Percentiles rank a stretch among this genome's conserved stretches.
phyloP scores from a whole-genome alignment of 2,888 invertebrate genomes.

The Arge pagana region DNA sequence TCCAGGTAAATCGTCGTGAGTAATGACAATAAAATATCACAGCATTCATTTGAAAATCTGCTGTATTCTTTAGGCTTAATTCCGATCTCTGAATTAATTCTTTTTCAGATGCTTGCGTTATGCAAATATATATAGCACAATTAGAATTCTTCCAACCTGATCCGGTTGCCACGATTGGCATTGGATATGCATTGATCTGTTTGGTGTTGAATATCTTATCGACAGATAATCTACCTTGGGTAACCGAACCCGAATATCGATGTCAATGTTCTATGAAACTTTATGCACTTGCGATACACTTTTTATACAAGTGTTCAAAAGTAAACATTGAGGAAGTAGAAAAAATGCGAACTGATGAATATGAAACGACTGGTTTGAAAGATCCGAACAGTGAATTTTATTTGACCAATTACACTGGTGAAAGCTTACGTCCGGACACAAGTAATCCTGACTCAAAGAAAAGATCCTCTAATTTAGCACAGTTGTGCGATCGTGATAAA shows the following conservation, averaged over 20 bases:
- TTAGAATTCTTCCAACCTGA: constrained; percentile 45
- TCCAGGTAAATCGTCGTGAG: constrained; percentile 35
- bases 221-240: constrained; percentile 40
- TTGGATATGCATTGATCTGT: constrained; percentile 40
- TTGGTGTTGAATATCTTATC: constrained; percentile 42
- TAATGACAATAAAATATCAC: not conserved
- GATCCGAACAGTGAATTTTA: constrained; percentile 13
- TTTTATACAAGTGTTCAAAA: constrained; percentile 43
- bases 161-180: constrained; percentile 40
- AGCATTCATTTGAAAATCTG: too few relatives aligned
- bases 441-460: not conserved
- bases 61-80: not conserved
- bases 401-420: constrained; percentile 7
- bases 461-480: not conserved
- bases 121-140: constrained; percentile 48
- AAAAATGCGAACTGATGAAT: constrained; percentile 5
- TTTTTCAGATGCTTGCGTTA: constrained; percentile 45
- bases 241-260: constrained; percentile 36
- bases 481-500: constrained; percentile 39
- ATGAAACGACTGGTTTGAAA: not conserved
- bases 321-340: constrained; percentile 32
- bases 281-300: constrained; percentile 40
- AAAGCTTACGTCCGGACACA: not conserved
- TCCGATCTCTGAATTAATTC: not conserved
- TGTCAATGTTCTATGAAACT: constrained; percentile 47